Evolutionary conservation across 1,140 invertebrate genomes (phyloP), one percentile per base, ranked within the genome.

Genomic region (Hestina assimilis): DNA sequence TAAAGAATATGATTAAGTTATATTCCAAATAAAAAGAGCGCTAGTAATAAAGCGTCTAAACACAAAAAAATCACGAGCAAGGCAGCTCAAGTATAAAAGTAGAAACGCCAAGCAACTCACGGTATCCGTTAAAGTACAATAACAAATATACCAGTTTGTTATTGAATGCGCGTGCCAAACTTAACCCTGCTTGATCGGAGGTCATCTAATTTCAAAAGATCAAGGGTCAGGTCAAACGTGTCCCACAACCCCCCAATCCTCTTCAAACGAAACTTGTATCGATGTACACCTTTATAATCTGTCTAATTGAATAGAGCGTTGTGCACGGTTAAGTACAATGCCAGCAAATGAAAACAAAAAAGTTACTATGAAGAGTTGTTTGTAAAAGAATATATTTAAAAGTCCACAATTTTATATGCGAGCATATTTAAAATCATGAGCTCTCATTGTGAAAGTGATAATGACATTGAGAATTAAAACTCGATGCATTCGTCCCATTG

Each of bases 401-500:
- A 40, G 7, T 38, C 31, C 28, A 43, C 47, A 52, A 52, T 60
- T 65, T 65, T 57, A 65, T 65, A 53, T 60, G 40, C 59, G 52
- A 64, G 59, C 59, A 67, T 72, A 73, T 72, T 75, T 75, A 75
- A 72, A 73, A 75, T 75, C 70, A 73, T 75, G 72, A 71, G 70
- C 55, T 50, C 75, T 81, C 75, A 87, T 85, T 84, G 82, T 84
- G 76, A 84, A 83, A 87, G 78, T 83, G 83, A 83, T 88, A 86
- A 88, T 88, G 84, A 86, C 84, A 88, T 86, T 88, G 84, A 80
- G 80, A 85, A 86, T 84, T 86, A 84, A 85, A 85, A 70, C 66
- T 66, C 84, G 72, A 83, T 87, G 81, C 79, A 79, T 69, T 72
- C 79, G 79, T 75, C 72, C 83, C 84, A 86, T 83, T 87, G 83